Evolutionary conservation across 2,797 vertebrate genomes (phyloP), one percentile per base, ranked within the genome.

Genomic region (Oreochromis mossambicus): DNA sequence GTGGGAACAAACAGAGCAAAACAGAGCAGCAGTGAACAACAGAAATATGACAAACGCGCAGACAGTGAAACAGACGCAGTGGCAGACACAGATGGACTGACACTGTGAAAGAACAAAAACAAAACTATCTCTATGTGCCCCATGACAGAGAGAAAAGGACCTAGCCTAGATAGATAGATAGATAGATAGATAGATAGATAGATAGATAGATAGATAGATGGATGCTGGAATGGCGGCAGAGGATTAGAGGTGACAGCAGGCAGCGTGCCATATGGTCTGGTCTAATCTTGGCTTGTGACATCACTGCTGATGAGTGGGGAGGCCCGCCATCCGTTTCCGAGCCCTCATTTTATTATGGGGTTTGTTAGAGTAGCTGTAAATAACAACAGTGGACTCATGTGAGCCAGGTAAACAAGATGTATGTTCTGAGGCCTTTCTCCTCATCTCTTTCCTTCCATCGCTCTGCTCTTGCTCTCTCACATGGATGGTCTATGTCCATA

Each of bases 211-310:
- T 68, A 8, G 50, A 78, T 70, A 32, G 24, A 14, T 41, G 8
- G 51, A 82, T 56, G 88, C 46, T 81, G 87, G 87, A 88, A 92
- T 87, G 86, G 87, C 34, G 66, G 82, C 80, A 76, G 91, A 91
- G 94, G 94, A 96, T 96, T 96, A 96, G 90, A 87, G 82, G 88
- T 56, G 87, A 89, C 95, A 93, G 92, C 93, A 94, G 95, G 93
- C 95, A 94, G 91, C 7, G 70, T 89, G 93, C 95, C 96, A 96
- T 96, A 95, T 95, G 96, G 95, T 89, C 91, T 80, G 76, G 90
- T 94, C 93, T 96, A 96, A 96, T 96, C 95, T 95, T 92, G 92
- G 87, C 21, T 88, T 90, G 92, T 96, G 96, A 96, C 96, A 95
- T 96, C 96, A 96, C 88, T 36, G 84, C 80, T 80, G 87, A 87